Evolutionary conservation across 1,140 invertebrate species (phyloP).

Genomic region (Dreissena rostriformis): DNA sequence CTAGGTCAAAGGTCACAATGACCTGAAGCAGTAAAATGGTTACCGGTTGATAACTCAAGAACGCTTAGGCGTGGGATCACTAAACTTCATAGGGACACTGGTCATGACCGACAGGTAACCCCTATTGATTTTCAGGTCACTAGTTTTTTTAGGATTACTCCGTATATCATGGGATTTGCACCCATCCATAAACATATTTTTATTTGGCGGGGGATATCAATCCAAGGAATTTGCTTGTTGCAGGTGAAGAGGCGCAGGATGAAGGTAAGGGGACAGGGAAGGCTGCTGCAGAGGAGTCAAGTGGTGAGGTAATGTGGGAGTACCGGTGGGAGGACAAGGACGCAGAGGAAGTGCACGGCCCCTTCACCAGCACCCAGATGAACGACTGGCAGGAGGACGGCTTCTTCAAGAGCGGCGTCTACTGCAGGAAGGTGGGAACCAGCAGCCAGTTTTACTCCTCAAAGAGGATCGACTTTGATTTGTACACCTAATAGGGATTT

Average conservation of each 20-base stretch:
- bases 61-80: too few species aligned
- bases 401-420: slow-evolving; percentile 90
- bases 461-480: slow-evolving; percentile 95
- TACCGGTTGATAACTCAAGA: too few species aligned
- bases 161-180: too few species aligned
- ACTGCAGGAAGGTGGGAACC: slow-evolving; percentile 87
- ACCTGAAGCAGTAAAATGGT: too few species aligned
- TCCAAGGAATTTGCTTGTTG: too few species aligned
- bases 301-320: slow-evolving; percentile 89
- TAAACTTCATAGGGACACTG: too few species aligned
- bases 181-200: too few species aligned
- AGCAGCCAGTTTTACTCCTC: slow-evolving; percentile 91
- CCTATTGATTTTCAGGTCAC: too few species aligned
- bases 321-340: slow-evolving; percentile 93
- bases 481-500: slow-evolving; percentile 84
- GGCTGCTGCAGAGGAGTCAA: background rate
- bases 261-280: background rate
- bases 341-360: slow-evolving; percentile 90
- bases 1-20: too few species aligned
- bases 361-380: slow-evolving; percentile 93
- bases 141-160: too few species aligned
- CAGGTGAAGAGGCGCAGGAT: slow-evolving; percentile 2
- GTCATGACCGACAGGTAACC: too few species aligned
- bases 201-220: too few species aligned
- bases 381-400: slow-evolving; percentile 91